Evolutionary conservation across 1,140 invertebrate genomes (phyloP).

Genomic region (Nebria ingens): DNA sequence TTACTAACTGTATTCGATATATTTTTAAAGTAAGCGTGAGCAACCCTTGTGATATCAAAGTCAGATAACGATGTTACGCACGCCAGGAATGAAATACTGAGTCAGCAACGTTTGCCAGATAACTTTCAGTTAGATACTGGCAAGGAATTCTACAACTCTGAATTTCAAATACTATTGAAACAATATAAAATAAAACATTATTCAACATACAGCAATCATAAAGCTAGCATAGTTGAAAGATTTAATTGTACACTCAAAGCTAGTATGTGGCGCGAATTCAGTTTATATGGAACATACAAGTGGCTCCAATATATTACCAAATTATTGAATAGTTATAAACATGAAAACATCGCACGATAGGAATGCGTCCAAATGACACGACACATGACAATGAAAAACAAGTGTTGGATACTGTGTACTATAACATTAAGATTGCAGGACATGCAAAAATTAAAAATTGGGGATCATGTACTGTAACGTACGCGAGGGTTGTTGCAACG

Average conservation of each 20-base stretch:
- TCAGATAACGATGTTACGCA: slow-evolving; percentile 22
- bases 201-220: slow-evolving; percentile 33
- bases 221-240: slow-evolving; percentile 38
- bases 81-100: slow-evolving; percentile 25
- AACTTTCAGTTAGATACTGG: slow-evolving; percentile 34
- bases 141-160: slow-evolving; percentile 31
- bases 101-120: slow-evolving; percentile 23
- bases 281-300: slow-evolving; percentile 30
- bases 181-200: slow-evolving; percentile 34
- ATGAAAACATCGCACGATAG: slow-evolving; percentile 30
- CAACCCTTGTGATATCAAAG: slow-evolving; percentile 35
- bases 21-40: slow-evolving; percentile 36
- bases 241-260: slow-evolving; percentile 38
- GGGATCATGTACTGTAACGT: too few species aligned
- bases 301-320: slow-evolving; percentile 32
- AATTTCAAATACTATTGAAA: slow-evolving; percentile 28
- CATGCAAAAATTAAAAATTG: neutral
- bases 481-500: too few species aligned
- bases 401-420: neutral
- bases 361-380: neutral
- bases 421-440: neutral
- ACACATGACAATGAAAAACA: neutral
- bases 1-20: slow-evolving; percentile 36
- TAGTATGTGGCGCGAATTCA: slow-evolving; percentile 37
- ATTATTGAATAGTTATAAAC: slow-evolving; percentile 35